phyloP scores from a whole-genome alignment of 2,113 vertebrate genomes.

The Cricetomys ansorgei region DNA sequence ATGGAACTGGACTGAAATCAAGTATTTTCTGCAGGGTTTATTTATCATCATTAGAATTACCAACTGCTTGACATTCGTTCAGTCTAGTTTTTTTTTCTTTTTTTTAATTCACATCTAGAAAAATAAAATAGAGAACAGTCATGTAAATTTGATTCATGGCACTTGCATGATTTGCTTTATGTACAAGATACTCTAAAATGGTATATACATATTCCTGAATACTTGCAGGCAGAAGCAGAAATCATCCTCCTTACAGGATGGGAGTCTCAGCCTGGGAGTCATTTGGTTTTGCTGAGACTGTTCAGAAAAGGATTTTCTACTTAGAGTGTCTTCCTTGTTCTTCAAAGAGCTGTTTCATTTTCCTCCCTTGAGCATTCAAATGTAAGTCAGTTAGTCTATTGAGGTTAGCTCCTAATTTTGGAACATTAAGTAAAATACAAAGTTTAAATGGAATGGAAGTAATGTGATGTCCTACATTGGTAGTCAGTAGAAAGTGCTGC shows the following conservation, averaged over 20 bases:
- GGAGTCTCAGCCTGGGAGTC: not conserved
- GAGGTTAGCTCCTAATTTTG: not conserved
- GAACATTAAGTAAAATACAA: constrained; percentile 10
- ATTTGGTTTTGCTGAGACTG: not conserved
- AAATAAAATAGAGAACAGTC: not conserved
- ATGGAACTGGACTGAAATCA: not conserved
- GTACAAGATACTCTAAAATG: not conserved
- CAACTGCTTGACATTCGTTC: not conserved
- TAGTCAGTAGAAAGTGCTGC: not conserved
- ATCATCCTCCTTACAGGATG: not conserved
- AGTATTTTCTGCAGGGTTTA: constrained; percentile 1
- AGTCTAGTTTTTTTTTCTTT: not conserved
- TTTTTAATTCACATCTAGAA: not conserved
- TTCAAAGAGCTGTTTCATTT: not conserved
- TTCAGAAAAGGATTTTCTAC: not conserved
- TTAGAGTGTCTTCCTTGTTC: not conserved
- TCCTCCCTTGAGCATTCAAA: not conserved
- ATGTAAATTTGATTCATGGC: not conserved
- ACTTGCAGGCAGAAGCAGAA: not conserved
- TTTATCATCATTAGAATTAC: not conserved
- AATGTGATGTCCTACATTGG: not conserved
- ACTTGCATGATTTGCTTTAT: not conserved
- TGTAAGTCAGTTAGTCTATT: not conserved
- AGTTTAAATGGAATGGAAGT: not conserved
- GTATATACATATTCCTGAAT: not conserved